Evolutionary conservation across 1,140 invertebrate genomes (phyloP).

Genomic region (Pogonus chalceus): DNA sequence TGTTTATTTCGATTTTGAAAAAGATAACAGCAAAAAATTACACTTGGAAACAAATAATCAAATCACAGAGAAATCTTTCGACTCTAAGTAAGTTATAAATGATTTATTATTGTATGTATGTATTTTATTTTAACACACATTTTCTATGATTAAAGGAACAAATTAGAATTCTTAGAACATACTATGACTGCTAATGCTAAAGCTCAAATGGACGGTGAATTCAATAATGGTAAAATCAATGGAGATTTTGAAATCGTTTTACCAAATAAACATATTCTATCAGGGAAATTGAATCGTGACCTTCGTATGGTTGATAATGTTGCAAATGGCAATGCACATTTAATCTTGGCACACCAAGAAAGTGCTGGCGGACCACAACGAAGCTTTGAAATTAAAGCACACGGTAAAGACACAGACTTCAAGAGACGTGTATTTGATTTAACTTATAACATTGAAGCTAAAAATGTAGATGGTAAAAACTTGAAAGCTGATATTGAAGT

Average conservation of each 20-base stretch:
- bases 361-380: constrained; percentile 41
- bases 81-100: constrained; percentile 47
- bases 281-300: constrained; percentile 38
- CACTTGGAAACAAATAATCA: constrained; percentile 50
- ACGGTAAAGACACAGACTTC: constrained; percentile 34
- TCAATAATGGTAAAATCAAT: constrained; percentile 35
- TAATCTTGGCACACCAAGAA: constrained; percentile 38
- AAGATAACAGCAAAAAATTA: constrained; percentile 54
- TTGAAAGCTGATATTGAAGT: constrained; percentile 32
- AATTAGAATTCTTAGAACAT: constrained; percentile 42
- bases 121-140: too few species aligned
- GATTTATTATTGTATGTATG: not conserved
- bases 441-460: constrained; percentile 27
- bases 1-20: constrained; percentile 55
- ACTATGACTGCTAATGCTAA: constrained; percentile 46
- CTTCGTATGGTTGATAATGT: constrained; percentile 33
- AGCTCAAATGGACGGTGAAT: constrained; percentile 32
- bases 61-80: constrained; percentile 42
- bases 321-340: constrained; percentile 33
- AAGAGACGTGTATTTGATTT: constrained; percentile 35
- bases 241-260: constrained; percentile 43
- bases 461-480: constrained; percentile 34
- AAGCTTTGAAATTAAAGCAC: constrained; percentile 31
- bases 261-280: constrained; percentile 44
- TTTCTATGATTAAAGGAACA: too few species aligned